phyloP scores from a whole-genome alignment of 2,113 vertebrate genomes.

The Saimiri boliviensis region DNA sequence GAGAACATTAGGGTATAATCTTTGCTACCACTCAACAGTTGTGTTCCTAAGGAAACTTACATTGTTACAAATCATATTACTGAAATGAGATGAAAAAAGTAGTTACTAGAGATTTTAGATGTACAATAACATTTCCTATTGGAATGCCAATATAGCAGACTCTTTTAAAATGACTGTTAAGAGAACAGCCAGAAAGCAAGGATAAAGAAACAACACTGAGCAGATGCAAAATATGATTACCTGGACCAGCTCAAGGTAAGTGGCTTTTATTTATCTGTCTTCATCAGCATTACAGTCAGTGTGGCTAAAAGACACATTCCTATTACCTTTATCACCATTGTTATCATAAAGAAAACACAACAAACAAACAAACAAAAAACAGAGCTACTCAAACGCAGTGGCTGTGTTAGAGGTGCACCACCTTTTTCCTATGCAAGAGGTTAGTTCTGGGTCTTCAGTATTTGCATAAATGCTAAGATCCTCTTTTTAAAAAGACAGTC shows the following conservation, averaged over 20 bases:
- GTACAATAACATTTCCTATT: background rate
- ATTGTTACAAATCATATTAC: background rate
- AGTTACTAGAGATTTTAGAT: slow-evolving; percentile 18
- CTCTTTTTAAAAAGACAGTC: too few relatives aligned
- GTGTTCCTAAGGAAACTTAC: background rate
- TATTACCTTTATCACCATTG: background rate
- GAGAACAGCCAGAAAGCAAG: background rate
- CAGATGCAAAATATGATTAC: background rate
- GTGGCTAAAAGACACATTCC: background rate
- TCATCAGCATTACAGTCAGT: background rate
- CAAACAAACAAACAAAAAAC: too few relatives aligned
- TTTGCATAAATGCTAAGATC: background rate
- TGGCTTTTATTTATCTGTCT: background rate
- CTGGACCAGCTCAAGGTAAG: slow-evolving; percentile 1
- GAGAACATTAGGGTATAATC: background rate
- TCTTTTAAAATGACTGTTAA: background rate
- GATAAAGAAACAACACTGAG: background rate
- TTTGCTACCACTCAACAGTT: background rate
- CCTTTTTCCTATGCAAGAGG: background rate
- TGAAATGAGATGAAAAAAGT: background rate
- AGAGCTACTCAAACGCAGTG: background rate
- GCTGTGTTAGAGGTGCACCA: background rate
- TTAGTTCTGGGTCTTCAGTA: background rate
- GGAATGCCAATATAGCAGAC: background rate
- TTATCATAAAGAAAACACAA: background rate